Evolutionary conservation across 2,113 vertebrate species (phyloP), one percentile per base, ranked within the genome.

Genomic region (Xiphophorus hellerii): DNA sequence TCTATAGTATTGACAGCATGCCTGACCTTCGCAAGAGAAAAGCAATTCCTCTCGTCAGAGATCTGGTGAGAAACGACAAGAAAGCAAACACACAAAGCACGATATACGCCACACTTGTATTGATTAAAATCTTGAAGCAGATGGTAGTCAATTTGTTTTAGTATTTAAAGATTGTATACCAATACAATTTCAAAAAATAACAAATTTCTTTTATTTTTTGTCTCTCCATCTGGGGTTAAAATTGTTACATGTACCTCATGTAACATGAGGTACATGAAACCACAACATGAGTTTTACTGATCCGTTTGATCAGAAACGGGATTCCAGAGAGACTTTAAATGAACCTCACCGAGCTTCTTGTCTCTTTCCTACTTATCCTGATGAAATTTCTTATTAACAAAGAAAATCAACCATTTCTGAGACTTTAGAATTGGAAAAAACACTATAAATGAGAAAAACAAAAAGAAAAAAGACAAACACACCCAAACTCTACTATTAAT

Each of bases 1-100:
- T 99, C 77, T 98, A 97, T 93, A 99, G 98, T 91, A 99, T 99
- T 78, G 98, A 99, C 94, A 99, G 98, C 93, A 99, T 99, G 97
- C 98, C 98, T 2, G 98, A 99, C 92, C 97, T 99, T 73, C 95
- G 97, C 74, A 99, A 98, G 92, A 95, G 97, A 91, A 99, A 99
- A 84, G 97, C 97, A 61, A 96, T 98, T 81, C 97, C 97, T 62
- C 92, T 98, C 51, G 97, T 98, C 91, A 96, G 97, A 87, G 98
- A 99, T 91, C 95, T 99, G 97, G 98, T 99, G 93, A 97, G 97
- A 77, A 31, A 51, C 44, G 68, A 71, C 63, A 64, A 22, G 27
- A 63, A 69, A 35, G 48, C 51, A 80, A 48, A 68, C 5, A 33
- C 70, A 76, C 27, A 64, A 75, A 65, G 44, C 67, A 54, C 1